Evolutionary conservation across 2,113 vertebrate genomes (phyloP), one percentile per base, ranked within the genome.

Genomic region (Otus sunia): DNA sequence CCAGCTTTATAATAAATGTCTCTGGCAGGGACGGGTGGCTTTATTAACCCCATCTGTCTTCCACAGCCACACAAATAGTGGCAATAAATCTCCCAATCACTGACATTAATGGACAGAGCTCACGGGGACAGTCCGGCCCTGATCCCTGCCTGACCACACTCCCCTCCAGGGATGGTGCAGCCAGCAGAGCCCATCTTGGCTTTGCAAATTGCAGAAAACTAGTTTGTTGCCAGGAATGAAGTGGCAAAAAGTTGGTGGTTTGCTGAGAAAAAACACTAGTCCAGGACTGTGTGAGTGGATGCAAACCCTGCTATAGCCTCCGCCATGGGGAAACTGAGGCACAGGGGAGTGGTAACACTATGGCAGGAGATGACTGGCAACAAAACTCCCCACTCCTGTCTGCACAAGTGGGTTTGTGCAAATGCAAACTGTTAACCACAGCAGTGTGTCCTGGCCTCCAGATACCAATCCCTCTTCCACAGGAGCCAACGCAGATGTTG

Each of bases 21-120:
- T 63, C 58, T 71, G 58, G 72, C n/a, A 49, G 68, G 72, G 67
- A 32, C 0, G 7, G 6, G 81, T 87, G 62, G 68, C 66, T 93
- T 91, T 95, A 91, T 86, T 91, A 88, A 86, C 66, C 60, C 84
- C 60, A 59, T 92, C 88, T 91, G 68, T 93, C 84, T 91, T 93
- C 79, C 49, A 9, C 0, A 12, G 69, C 60, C 80, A 74, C 84
- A 41, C 34, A 78, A 88, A 78, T 30, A 68, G 79, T 27, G 75
- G 39, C 66, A 18, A 91, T 91, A 91, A 88, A 78, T 94, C 88
- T 82, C 66, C 59, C 79, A 55, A 9, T 91, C 26, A 32, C 22
- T 1, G 4, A 17, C 50, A 23, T 5, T 22, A 52, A 73, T 0
- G 16, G 83, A n/a, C 78, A 85, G 56, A 43, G 79, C 68, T 74